Conservation (phyloP, 2,888 invertebrate species). For the Athalia circularis region DNA sequence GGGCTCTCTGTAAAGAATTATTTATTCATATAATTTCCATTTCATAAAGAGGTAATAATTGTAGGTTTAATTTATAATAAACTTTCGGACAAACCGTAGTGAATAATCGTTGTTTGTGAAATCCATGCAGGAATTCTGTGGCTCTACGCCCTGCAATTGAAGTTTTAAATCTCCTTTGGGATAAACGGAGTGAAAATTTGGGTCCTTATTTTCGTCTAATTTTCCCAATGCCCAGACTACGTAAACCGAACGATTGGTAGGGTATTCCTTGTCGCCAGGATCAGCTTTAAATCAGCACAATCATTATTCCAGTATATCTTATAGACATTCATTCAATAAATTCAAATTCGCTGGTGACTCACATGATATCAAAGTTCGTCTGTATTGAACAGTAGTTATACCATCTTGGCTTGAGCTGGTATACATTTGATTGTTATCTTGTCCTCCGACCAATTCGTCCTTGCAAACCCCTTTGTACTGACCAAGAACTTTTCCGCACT, state of each 20-base stretch:
- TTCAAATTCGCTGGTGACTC: conserved; percentile 64
- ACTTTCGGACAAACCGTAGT: conserved; percentile 65
- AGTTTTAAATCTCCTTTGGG: conserved; percentile 83
- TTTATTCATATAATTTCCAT: conserved; percentile 68
- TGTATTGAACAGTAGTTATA: conserved; percentile 86
- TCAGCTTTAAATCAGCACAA: conserved; percentile 78
- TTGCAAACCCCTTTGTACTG: conserved; percentile 91
- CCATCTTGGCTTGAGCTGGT: conserved; percentile 84
- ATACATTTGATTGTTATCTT: conserved; percentile 88
- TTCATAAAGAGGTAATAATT: conserved; percentile 65
- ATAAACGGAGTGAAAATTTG: conserved; percentile 88
- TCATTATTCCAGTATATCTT: neutral
- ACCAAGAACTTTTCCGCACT: conserved; percentile 91
- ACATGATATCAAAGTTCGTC: conserved; percentile 86
- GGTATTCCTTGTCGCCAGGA: conserved; percentile 84
- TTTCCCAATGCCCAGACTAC: conserved; percentile 91
- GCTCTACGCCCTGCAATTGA: conserved; percentile 80
- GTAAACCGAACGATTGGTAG: conserved; percentile 78
- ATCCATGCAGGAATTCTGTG: conserved; percentile 83
- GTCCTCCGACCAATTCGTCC: conserved; percentile 88
- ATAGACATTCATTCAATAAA: neutral
- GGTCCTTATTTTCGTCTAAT: conserved; percentile 85
- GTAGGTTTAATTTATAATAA: conserved; percentile 50
- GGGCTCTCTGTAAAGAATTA: conserved; percentile 68
- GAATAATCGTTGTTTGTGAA: conserved; percentile 77